A percentile compares a stretch with the other conserved stretches of the same genome.
phyloP scores from a whole-genome alignment of 2,888 invertebrate genomes.

The Endomychus coccineus region DNA sequence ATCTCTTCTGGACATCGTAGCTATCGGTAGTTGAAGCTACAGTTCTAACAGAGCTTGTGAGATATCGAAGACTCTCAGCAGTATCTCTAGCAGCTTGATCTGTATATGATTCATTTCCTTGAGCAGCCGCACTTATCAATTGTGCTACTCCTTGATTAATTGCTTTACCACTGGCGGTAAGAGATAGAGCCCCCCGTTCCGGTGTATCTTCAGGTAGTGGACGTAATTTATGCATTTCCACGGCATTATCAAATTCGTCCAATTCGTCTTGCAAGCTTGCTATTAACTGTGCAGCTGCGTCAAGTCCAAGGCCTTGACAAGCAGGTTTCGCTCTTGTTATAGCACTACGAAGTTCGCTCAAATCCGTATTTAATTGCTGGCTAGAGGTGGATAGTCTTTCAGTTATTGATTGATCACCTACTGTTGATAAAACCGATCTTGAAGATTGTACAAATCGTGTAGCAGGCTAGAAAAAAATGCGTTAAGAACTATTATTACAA shows the following conservation, averaged over 20 bases:
- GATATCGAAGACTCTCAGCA: slow-evolving; percentile 65
- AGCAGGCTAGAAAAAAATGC: slow-evolving; percentile 50
- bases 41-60: slow-evolving; percentile 60
- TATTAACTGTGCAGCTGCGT: slow-evolving; percentile 79
- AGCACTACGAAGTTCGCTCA: slow-evolving; percentile 39
- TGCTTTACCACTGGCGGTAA: slow-evolving; percentile 60
- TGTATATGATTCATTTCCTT: slow-evolving; percentile 72
- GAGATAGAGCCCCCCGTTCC: slow-evolving; percentile 52
- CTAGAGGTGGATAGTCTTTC: slow-evolving; percentile 66
- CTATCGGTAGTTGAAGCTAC: slow-evolving; percentile 66
- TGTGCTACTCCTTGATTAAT: slow-evolving; percentile 81
- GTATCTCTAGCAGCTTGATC: slow-evolving; percentile 77
- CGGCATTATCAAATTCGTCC: slow-evolving; percentile 69
- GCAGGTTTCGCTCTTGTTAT: slow-evolving; percentile 42
- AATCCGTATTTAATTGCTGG: slow-evolving; percentile 56
- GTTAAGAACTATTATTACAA: too few species aligned
- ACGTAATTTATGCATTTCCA: slow-evolving; percentile 60
- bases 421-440: slow-evolving; percentile 74
- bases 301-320: slow-evolving; percentile 80
- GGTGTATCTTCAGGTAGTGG: slow-evolving; percentile 68
- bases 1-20: slow-evolving; percentile 47
- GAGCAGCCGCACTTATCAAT: slow-evolving; percentile 76
- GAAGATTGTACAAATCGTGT: slow-evolving; percentile 69
- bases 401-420: slow-evolving; percentile 68
- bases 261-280: slow-evolving; percentile 73